Evolutionary conservation across 2,113 vertebrate genomes (phyloP).

Genomic region (Scolopax mira): DNA sequence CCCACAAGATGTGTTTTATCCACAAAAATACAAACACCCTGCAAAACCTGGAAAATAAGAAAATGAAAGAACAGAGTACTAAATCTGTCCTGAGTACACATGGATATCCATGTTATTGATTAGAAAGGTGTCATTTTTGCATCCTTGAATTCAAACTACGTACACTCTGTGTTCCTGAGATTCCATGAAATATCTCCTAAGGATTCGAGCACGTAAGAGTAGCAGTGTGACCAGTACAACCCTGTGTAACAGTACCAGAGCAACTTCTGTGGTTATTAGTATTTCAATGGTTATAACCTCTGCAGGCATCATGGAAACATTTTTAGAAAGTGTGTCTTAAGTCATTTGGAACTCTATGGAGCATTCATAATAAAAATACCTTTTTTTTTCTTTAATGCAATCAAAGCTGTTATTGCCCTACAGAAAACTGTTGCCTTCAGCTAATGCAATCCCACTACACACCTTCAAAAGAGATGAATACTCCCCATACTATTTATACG

Average conservation of each 20-base stretch:
- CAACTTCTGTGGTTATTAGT: not conserved
- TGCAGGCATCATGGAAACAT: not conserved
- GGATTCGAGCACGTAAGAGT: not conserved
- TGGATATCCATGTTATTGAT: not conserved
- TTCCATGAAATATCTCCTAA: not conserved
- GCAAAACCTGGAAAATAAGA: not conserved
- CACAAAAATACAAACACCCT: not conserved
- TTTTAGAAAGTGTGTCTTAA: not conserved
- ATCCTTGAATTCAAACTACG: not conserved
- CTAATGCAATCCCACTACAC: not conserved
- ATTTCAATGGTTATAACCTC: not conserved
- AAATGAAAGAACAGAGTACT: not conserved
- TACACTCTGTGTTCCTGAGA: not conserved
- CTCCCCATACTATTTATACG: not conserved
- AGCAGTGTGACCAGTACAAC: not conserved
- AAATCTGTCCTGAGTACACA: not conserved
- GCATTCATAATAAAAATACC: not conserved
- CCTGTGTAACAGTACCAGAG: not conserved
- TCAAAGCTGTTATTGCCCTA: not conserved
- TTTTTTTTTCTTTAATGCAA: not conserved
- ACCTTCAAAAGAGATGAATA: not conserved
- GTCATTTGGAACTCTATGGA: not conserved
- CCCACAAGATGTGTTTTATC: not conserved
- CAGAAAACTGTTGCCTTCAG: not conserved
- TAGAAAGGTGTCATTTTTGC: not conserved